These are phyloP conservation scores for Balanococcus diminutus DNA, from an alignment of 2,888 invertebrate genomes.

Conservation along the genomic window DNA sequence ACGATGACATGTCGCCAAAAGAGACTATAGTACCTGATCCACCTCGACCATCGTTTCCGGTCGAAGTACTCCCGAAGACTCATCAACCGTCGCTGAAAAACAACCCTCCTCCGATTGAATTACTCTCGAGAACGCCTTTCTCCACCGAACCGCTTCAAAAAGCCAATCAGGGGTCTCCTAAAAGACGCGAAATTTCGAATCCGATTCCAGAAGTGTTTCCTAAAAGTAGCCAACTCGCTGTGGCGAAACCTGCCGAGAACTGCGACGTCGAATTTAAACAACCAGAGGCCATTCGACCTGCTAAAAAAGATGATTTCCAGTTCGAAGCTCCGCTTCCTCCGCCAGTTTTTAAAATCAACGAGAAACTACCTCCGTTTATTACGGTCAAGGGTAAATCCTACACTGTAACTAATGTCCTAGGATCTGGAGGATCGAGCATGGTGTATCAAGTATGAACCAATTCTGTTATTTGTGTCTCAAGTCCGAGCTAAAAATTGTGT, in stretches of 20 bases:
- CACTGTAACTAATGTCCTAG: conserved; percentile 75
- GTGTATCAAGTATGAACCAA: conserved; percentile 66
- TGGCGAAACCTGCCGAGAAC: not conserved
- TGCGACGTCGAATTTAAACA: not conserved
- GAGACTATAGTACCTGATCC: not conserved
- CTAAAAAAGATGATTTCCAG: conserved; percentile 22
- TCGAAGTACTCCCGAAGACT: not conserved
- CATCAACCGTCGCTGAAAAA: not conserved
- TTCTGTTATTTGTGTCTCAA: not conserved
- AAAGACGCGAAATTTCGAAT: not conserved
- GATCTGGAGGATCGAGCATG: conserved; percentile 88
- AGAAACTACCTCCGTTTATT: conserved; percentile 7
- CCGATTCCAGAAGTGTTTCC: not conserved
- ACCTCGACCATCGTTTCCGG: not conserved
- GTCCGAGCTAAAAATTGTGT: not conserved
- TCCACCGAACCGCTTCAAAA: not conserved
- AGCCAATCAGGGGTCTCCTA: not conserved
- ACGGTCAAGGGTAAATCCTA: conserved; percentile 76
- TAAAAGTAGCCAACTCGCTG: not conserved
- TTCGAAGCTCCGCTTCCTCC: conserved; percentile 26
- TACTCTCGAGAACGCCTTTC: not conserved
- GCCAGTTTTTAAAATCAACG: not conserved
- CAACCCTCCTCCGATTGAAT: not conserved
- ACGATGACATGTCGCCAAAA: not conserved
- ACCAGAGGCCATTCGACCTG: not conserved